Percentiles rank a stretch among this genome's conserved stretches.
phyloP scores from a whole-genome alignment of 2,888 invertebrate species.

The Oegoconia quadripuncta region DNA sequence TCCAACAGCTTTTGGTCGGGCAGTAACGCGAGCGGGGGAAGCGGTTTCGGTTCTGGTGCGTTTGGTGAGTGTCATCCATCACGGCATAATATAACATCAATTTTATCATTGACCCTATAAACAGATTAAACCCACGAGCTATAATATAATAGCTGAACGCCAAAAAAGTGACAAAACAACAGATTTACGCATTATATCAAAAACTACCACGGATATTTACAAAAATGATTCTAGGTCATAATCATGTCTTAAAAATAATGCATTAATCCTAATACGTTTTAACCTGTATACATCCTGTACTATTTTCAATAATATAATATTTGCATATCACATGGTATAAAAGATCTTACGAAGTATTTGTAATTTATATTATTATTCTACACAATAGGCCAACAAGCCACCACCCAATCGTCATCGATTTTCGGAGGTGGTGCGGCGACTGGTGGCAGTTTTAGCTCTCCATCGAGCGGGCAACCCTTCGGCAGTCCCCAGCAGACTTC shows the following conservation, averaged over 20 bases:
- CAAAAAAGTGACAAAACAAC: too few relatives aligned
- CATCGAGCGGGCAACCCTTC: constrained; percentile 46
- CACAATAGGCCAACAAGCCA: constrained; percentile 50
- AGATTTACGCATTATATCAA: too few relatives aligned
- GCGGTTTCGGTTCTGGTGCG: constrained; percentile 55
- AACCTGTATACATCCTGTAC: too few relatives aligned
- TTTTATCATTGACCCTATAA: not conserved
- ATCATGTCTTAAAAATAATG: too few relatives aligned
- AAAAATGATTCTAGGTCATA: too few relatives aligned
- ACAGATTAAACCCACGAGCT: too few relatives aligned
- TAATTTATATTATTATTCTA: not conserved
- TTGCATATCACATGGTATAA: too few relatives aligned
- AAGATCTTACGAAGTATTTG: too few relatives aligned
- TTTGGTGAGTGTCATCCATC: constrained; percentile 65
- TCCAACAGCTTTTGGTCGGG: constrained; percentile 54
- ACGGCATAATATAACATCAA: not conserved
- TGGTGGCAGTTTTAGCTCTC: constrained; percentile 58
- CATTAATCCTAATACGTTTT: too few relatives aligned
- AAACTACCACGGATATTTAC: too few relatives aligned
- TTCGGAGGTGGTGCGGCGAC: constrained; percentile 49
- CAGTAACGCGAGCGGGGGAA: constrained; percentile 34
- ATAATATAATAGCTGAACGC: too few relatives aligned
- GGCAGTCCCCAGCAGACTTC: constrained; percentile 46
- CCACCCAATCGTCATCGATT: constrained; percentile 57
- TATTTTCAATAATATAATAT: too few relatives aligned